phyloP scores from a whole-genome alignment of 2,113 vertebrate genomes.

The Ancistrus triradiatus region DNA sequence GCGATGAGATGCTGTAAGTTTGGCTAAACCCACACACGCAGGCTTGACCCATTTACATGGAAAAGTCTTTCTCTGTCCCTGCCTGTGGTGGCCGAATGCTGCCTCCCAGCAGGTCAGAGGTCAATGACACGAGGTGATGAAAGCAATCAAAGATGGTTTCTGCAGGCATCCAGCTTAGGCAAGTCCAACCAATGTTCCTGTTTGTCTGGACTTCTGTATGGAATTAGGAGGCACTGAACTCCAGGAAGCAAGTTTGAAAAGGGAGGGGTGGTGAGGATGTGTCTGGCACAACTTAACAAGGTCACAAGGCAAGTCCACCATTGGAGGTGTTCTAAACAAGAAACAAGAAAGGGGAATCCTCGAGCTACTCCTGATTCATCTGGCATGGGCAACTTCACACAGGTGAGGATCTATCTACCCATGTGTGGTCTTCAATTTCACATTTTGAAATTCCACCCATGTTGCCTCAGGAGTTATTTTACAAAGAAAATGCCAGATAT shows the following conservation, averaged over 20 bases:
- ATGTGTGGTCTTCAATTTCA: slow-evolving; percentile 52
- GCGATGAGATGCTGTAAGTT: slow-evolving; percentile 63
- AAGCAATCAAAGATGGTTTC: slow-evolving; percentile 68
- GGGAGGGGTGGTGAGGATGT: slow-evolving; percentile 4
- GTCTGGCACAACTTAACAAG: slow-evolving; percentile 34
- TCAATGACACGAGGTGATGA: slow-evolving; percentile 49
- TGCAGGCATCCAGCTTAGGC: slow-evolving; percentile 52
- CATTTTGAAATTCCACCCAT: slow-evolving; percentile 51
- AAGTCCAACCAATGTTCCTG: slow-evolving; percentile 51
- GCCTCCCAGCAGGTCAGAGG: slow-evolving; percentile 64
- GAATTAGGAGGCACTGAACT: slow-evolving; percentile 36
- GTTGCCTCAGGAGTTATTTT: slow-evolving; percentile 56
- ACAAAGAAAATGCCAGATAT: slow-evolving; percentile 55
- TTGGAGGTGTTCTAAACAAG: slow-evolving; percentile 11
- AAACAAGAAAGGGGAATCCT: slow-evolving; percentile 1
- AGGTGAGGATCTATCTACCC: slow-evolving; percentile 34
- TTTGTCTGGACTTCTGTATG: slow-evolving; percentile 33
- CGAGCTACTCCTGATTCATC: slow-evolving; percentile 8
- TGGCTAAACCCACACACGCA: slow-evolving; percentile 57
- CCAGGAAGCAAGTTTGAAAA: slow-evolving; percentile 28
- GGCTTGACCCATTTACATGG: slow-evolving; percentile 44
- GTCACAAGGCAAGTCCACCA: slow-evolving; percentile 14
- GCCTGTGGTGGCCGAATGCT: slow-evolving; percentile 54
- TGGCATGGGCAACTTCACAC: slow-evolving; percentile 22
- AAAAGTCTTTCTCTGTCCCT: slow-evolving; percentile 44